phyloP scores from a whole-genome alignment of 2,888 invertebrate species.

The Plebejus anna region DNA sequence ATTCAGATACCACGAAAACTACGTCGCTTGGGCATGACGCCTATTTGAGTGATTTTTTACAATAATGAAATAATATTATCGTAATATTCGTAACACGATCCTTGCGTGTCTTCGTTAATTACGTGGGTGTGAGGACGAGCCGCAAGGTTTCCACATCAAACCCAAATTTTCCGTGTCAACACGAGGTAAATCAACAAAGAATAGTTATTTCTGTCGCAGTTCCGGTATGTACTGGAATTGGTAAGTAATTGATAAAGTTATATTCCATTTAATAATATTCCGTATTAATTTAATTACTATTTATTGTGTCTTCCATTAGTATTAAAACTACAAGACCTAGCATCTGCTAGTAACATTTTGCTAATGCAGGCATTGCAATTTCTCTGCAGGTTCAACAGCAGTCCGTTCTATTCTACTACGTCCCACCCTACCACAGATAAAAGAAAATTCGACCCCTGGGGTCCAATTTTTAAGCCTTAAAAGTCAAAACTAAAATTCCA shows the following conservation, averaged over 20 bases:
- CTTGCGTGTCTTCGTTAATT: slow-evolving; percentile 18
- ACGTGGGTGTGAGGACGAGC: slow-evolving; percentile 14
- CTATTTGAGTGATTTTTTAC: slow-evolving; percentile 1
- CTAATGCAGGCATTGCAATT: too few relatives aligned
- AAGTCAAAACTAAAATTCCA: too few relatives aligned
- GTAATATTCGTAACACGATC: background rate
- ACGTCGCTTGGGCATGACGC: background rate
- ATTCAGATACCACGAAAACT: background rate
- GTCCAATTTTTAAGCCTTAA: too few relatives aligned
- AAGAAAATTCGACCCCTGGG: too few relatives aligned
- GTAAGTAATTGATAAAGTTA: background rate
- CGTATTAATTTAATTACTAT: too few relatives aligned
- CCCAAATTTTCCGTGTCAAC: slow-evolving; percentile 11
- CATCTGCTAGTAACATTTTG: too few relatives aligned
- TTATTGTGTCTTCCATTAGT: too few relatives aligned
- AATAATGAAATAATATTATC: background rate
- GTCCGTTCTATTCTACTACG: too few relatives aligned
- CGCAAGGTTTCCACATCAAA: slow-evolving; percentile 18
- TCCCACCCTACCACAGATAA: too few relatives aligned
- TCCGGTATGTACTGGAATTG: background rate
- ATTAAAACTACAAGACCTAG: too few relatives aligned
- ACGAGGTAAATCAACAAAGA: background rate
- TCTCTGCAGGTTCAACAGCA: too few relatives aligned
- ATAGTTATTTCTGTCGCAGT: background rate
- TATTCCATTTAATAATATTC: background rate